phyloP scores from a whole-genome alignment of 2,797 vertebrate species.

The Yasuhikotakia modesta region DNA sequence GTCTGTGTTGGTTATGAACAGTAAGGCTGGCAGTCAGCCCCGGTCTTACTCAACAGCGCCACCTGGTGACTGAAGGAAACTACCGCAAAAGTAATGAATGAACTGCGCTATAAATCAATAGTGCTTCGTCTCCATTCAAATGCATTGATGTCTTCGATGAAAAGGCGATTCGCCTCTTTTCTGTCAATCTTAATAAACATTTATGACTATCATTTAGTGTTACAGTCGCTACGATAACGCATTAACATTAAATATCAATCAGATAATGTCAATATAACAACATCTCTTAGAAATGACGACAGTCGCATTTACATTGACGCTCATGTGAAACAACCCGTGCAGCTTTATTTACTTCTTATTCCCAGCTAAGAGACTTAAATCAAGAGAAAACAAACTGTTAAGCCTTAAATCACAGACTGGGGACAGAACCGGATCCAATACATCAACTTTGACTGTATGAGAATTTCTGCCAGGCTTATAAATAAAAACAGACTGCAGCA shows the following conservation, averaged over 20 bases:
- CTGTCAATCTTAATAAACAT: constrained; percentile 49
- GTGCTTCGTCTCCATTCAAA: constrained; percentile 21
- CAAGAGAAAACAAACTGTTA: too few species aligned
- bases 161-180: constrained; percentile 24
- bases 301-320: too few species aligned
- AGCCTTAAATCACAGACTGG: too few species aligned
- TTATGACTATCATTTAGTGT: not conserved
- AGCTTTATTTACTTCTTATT: too few species aligned
- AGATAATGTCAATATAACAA: not conserved
- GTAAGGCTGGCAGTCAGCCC: constrained; percentile 32
- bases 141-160: not conserved
- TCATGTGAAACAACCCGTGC: too few species aligned
- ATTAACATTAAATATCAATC: constrained; percentile 1
- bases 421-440: too few species aligned
- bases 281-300: too few species aligned
- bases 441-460: too few species aligned
- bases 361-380: too few species aligned
- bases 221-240: not conserved
- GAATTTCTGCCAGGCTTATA: too few species aligned
- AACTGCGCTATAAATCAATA: constrained; percentile 30
- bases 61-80: constrained; percentile 53
- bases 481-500: too few species aligned
- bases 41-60: constrained; percentile 58
- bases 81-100: constrained; percentile 30
- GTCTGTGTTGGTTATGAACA: constrained; percentile 16